Evolutionary conservation across 2,888 invertebrate genomes (phyloP).

Genomic region (Drosophila rubida): DNA sequence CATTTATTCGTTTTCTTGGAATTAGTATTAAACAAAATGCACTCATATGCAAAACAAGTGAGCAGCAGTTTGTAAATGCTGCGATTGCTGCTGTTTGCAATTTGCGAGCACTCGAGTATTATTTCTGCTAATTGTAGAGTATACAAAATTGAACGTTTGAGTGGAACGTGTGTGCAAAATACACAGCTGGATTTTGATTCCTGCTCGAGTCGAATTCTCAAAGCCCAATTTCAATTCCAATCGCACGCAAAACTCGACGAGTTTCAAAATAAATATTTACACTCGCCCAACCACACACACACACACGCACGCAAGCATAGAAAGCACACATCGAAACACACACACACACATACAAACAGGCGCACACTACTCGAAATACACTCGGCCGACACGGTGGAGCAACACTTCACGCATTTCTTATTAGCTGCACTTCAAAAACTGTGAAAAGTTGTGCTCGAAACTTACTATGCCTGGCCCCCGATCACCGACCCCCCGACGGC

Average conservation of each 20-base stretch:
- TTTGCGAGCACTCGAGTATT: background rate
- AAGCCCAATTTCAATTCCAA: conserved; percentile 61
- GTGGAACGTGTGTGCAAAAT: background rate
- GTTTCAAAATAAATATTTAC: conserved; percentile 72
- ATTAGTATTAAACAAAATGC: too few relatives aligned
- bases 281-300: conserved; percentile 23
- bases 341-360: conserved; percentile 5
- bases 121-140: background rate
- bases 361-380: conserved; percentile 32
- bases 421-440: conserved; percentile 65
- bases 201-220: conserved; percentile 25
- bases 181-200: conserved; percentile 17
- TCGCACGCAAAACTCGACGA: conserved; percentile 65
- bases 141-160: background rate
- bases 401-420: conserved; percentile 78
- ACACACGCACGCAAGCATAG: conserved; percentile 2
- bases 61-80: too few relatives aligned
- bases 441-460: conserved; percentile 55
- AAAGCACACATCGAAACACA: conserved; percentile 10
- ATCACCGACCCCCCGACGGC: conserved; percentile 3
- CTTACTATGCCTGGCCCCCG: conserved; percentile 52
- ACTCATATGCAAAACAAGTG: too few relatives aligned
- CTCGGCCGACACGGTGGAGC: conserved; percentile 41
- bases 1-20: too few relatives aligned
- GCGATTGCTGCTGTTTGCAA: background rate